Evolutionary conservation across 1,140 invertebrate species (phyloP).

Genomic region (Aphis craccivora): DNA sequence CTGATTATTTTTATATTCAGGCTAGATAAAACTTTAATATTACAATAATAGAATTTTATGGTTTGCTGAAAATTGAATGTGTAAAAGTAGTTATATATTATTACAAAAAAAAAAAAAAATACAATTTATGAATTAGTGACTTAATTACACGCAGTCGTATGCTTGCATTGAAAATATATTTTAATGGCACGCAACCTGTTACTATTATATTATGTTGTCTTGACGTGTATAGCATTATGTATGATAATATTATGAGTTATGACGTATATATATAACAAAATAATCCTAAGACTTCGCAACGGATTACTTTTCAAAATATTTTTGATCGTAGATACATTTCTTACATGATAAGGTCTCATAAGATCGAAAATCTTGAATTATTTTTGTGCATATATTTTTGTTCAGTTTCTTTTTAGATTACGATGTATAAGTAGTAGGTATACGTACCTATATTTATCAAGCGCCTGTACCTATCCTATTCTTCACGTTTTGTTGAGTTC

Average conservation of each 20-base stretch:
- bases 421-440: not conserved
- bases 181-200: not conserved
- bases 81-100: not conserved
- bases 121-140: not conserved
- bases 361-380: not conserved
- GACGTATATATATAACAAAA: not conserved
- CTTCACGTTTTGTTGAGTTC: not conserved
- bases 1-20: too few species aligned
- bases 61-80: not conserved
- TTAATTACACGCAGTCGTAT: not conserved
- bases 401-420: conserved; percentile 5
- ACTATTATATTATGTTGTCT: not conserved
- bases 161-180: not conserved
- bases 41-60: not conserved
- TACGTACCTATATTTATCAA: not conserved
- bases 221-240: too few species aligned
- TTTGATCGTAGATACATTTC: not conserved
- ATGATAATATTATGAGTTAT: too few species aligned
- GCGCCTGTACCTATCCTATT: not conserved
- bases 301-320: too few species aligned
- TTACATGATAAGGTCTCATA: not conserved
- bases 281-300: not conserved
- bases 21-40: not conserved
- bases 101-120: not conserved
- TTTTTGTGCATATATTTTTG: not conserved